phyloP scores from a whole-genome alignment of 2,113 vertebrate species.

The Pteruthius melanotis region DNA sequence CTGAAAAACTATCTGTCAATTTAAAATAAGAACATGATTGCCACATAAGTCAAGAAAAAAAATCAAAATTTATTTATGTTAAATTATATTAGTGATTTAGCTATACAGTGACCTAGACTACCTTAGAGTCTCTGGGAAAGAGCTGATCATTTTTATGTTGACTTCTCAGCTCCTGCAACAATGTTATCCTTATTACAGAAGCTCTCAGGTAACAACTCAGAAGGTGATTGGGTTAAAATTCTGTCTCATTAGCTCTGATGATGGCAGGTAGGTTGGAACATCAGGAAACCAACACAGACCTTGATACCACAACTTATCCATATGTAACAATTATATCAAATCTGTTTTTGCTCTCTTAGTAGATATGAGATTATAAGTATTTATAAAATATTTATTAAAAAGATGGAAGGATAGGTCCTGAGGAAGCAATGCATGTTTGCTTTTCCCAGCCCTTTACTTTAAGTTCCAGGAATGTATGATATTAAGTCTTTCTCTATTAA shows the following conservation, averaged over 20 bases:
- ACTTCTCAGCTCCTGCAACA: background rate
- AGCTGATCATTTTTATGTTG: background rate
- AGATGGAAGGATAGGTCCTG: background rate
- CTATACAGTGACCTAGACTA: background rate
- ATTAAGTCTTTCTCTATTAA: background rate
- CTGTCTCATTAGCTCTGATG: background rate
- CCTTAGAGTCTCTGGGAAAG: background rate
- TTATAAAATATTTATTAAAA: background rate
- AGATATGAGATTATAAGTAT: background rate
- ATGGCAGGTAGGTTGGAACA: background rate
- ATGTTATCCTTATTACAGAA: background rate
- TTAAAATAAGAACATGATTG: background rate
- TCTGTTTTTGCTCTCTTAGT: background rate
- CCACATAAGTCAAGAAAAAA: background rate
- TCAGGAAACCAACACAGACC: background rate
- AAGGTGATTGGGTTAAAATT: background rate
- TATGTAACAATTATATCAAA: background rate
- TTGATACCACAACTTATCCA: background rate
- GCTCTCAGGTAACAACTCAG: background rate
- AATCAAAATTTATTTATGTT: background rate
- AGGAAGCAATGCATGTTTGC: background rate
- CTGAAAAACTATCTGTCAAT: background rate
- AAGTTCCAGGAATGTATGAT: background rate
- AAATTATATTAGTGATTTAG: background rate
- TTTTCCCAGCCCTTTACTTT: background rate